Evolutionary conservation across 1,140 invertebrate genomes (phyloP), one percentile per base, ranked within the genome.

Genomic region (Orchesella cincta): DNA sequence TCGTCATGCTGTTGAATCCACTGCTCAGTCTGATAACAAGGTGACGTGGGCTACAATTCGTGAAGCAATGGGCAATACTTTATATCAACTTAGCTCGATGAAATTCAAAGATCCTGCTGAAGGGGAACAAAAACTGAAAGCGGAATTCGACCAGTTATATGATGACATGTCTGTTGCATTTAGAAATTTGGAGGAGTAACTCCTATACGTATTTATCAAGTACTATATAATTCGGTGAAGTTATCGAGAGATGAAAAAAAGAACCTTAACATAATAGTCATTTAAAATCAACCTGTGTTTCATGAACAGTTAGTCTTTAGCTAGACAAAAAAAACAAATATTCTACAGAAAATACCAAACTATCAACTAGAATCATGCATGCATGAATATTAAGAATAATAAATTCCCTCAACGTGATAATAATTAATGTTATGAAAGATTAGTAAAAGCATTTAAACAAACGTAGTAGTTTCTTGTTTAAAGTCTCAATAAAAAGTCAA

Each of bases 61-160:
- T 75, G 98, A 99, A 85, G 93, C 94, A 82, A 97, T 99, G 95
- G 92, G 92, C 82, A 94, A 94, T 84, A 93, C 97, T 83, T 90
- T 99, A 76, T 99, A 99, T 88, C 95, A 98, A 86, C 90, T 99
- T 71, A 98, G 94, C 83, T 97, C 94, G 83, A 99, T 99, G 98
- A 99, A 99, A 88, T 99, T 99, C 89, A 99, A 97, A 93, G 97
- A 99, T 87, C 97, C 98, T 46, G 92, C 97, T 12, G 97, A 99
- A 81, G 97, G 97, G 46, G 97, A 99, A 86, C 90, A 91, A 1
- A 98, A 99, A 87, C 98, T 99, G 85, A 95, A 94, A 86, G 91
- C 94, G 64, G 96, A 99, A 84, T 99, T 96, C 85, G 97, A 98
- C 84, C 95, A 97, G 84, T 86, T 98, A 29, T 89, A 96, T 78